These are phyloP conservation scores for Poeciliopsis infans DNA, from an alignment of 2,797 vertebrate species.

Conservation along the genomic window DNA sequence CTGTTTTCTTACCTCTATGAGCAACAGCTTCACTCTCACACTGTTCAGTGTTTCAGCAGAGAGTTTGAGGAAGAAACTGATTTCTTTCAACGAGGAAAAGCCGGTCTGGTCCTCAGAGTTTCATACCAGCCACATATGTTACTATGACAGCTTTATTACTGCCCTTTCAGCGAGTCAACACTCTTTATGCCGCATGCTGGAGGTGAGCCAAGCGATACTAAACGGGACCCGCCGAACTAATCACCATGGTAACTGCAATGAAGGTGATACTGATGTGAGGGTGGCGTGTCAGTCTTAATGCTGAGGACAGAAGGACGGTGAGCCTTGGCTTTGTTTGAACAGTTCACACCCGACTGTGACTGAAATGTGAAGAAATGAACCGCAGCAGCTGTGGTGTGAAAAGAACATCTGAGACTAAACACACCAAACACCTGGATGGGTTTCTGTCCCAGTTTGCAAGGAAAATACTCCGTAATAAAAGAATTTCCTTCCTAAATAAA, in stretches of 20 bases:
- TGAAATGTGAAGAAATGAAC: constrained; percentile 1
- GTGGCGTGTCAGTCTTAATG: constrained; percentile 31
- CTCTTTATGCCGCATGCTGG: constrained; percentile 37
- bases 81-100: constrained; percentile 29
- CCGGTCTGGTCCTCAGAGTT: constrained; percentile 31
- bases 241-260: constrained; percentile 74
- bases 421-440: constrained; percentile 6
- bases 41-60: not conserved
- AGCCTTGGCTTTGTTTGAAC: constrained; percentile 12
- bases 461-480: not conserved
- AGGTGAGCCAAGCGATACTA: constrained; percentile 49
- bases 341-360: not conserved
- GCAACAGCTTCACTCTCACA: not conserved
- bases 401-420: not conserved
- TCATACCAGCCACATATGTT: constrained; percentile 53
- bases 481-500: not conserved
- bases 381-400: constrained; percentile 9
- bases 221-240: constrained; percentile 40
- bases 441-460: constrained; percentile 1
- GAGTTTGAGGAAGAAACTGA: constrained; percentile 24
- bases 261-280: constrained; percentile 54
- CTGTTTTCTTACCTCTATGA: constrained; percentile 15
- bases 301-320: constrained; percentile 21
- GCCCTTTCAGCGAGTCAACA: constrained; percentile 47
- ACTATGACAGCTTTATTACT: constrained; percentile 73